phyloP scores from a whole-genome alignment of 2,797 vertebrate genomes.

The Parauchenoglanis punctatus region DNA sequence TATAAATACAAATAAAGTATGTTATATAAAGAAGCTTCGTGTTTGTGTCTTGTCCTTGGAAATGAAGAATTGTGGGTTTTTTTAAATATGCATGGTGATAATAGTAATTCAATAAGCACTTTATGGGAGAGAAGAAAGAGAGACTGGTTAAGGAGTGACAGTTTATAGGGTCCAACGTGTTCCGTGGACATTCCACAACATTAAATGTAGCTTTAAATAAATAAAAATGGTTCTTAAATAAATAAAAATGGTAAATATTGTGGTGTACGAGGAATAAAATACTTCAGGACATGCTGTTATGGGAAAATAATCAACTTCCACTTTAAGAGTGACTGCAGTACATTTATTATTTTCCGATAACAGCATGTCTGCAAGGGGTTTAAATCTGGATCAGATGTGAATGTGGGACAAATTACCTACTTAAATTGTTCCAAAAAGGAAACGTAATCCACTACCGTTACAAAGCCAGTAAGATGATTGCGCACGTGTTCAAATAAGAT shows the following conservation, averaged over 20 bases:
- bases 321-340: neutral
- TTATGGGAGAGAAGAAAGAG: no score
- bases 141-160: neutral
- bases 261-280: neutral
- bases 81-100: neutral
- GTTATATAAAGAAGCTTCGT: neutral
- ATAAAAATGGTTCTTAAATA: neutral
- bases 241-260: no score
- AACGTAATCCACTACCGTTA: neutral
- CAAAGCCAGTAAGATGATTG: neutral
- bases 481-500: neutral
- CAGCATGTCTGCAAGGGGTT: neutral
- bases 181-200: neutral
- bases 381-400: neutral
- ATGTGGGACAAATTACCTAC: no score
- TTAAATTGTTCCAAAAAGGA: neutral
- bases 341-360: neutral
- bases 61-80: neutral
- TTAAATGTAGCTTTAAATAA: neutral
- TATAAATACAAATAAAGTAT: slow-evolving; percentile 5
- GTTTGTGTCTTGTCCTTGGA: neutral
- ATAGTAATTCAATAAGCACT: neutral
- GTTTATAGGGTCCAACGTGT: neutral
- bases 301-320: neutral
- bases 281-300: neutral